Evolutionary conservation across 35 echinoderm and acorn worm species (phyloP).

Genomic region (Apostichopus parvimensis): DNA sequence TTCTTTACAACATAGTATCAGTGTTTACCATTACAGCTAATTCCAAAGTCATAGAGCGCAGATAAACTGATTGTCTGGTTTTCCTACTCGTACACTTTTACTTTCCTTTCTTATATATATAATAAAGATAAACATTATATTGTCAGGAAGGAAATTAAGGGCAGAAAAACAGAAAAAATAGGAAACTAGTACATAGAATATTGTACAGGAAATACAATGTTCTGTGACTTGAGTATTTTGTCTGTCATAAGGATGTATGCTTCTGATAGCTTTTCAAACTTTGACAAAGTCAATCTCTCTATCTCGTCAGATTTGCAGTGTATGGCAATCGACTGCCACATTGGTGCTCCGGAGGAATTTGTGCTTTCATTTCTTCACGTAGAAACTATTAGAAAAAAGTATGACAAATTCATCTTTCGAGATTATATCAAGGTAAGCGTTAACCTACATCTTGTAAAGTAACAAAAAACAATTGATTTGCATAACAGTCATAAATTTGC

Average conservation of each 20-base stretch:
- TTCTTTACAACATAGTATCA: neutral
- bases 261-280: neutral
- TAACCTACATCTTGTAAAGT: too few species aligned
- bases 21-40: neutral
- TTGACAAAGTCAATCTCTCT: neutral
- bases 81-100: too few species aligned
- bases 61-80: too few species aligned
- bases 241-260: neutral
- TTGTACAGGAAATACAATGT: too few species aligned
- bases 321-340: constrained; percentile 91
- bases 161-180: too few species aligned
- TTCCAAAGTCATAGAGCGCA: too few species aligned
- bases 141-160: too few species aligned
- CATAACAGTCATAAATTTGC: too few species aligned
- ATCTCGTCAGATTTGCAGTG: constrained; percentile 73
- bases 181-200: too few species aligned
- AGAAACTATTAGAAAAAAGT: constrained; percentile 64
- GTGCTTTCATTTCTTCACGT: constrained; percentile 74
- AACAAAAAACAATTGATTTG: too few species aligned
- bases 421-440: constrained; percentile 86
- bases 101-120: too few species aligned
- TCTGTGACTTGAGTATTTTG: neutral
- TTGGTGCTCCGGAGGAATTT: constrained; percentile 97
- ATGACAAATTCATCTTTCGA: constrained; percentile 84
- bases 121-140: too few species aligned